Evolutionary conservation across 2,797 vertebrate species (phyloP).

Genomic region (Anisognathus igniventris): DNA sequence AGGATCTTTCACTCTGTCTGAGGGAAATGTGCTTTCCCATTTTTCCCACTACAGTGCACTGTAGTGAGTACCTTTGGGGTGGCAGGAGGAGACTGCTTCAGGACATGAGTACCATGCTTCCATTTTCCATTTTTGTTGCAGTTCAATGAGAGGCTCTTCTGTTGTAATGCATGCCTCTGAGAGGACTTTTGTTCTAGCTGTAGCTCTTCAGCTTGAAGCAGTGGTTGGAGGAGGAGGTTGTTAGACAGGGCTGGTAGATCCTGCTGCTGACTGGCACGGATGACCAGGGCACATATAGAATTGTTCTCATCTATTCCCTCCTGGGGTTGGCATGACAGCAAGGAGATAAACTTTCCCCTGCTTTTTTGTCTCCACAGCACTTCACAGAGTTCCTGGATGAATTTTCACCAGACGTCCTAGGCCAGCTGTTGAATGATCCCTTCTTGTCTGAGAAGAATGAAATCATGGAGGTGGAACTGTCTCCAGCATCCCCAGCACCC

Average conservation of each 20-base stretch:
- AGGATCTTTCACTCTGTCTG: background rate
- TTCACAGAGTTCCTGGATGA: slow-evolving; percentile 96
- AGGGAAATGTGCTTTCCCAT: background rate
- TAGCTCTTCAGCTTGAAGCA: background rate
- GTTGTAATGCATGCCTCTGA: background rate
- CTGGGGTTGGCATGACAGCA: background rate
- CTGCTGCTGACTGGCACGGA: background rate
- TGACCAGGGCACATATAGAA: background rate
- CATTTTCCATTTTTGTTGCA: background rate
- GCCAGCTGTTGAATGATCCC: slow-evolving; percentile 95
- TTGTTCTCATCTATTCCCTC: background rate
- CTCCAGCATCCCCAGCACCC: slow-evolving; percentile 84
- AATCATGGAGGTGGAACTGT: slow-evolving; percentile 87
- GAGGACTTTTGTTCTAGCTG: slow-evolving; percentile 1
- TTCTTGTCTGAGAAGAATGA: slow-evolving; percentile 90
- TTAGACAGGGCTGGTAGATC: background rate
- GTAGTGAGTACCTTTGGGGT: background rate
- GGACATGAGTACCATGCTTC: background rate
- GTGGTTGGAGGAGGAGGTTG: background rate
- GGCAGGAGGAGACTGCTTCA: background rate
- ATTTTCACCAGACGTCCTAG: slow-evolving; percentile 93
- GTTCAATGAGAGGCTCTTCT: background rate
- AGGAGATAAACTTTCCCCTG: background rate
- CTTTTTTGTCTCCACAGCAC: slow-evolving; percentile 77
- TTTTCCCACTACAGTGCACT: background rate